These are phyloP conservation scores for Corythaixoides concolor DNA, from an alignment of 2,113 vertebrate species.

Conservation along the genomic window DNA sequence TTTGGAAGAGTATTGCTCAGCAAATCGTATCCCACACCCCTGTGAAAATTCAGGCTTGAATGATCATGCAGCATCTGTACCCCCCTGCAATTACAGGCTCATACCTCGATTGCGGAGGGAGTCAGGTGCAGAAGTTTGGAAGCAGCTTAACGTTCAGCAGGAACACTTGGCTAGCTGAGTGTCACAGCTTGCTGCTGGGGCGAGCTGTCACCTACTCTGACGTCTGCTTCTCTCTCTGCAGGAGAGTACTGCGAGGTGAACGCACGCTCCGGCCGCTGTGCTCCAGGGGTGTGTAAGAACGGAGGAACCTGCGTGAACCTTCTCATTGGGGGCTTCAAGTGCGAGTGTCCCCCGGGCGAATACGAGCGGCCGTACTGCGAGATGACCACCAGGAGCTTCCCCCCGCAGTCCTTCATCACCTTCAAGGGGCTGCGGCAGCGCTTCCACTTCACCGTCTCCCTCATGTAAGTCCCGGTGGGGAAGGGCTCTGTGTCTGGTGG, in stretches of 20 bases:
- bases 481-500: not conserved
- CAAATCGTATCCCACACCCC: not conserved
- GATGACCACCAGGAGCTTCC: constrained; percentile 81
- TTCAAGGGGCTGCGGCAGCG: constrained; percentile 83
- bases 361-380: constrained; percentile 80
- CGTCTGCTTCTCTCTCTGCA: not conserved
- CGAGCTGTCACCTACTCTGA: not conserved
- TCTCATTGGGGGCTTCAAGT: constrained; percentile 81
- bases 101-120: fast-evolving
- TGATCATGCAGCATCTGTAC: not conserved
- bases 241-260: constrained; percentile 80
- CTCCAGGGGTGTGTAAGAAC: constrained; percentile 77
- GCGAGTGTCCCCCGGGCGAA: constrained; percentile 74
- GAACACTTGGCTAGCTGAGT: not conserved
- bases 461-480: constrained; percentile 66
- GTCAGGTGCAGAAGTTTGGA: not conserved
- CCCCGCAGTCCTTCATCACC: constrained; percentile 79
- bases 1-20: not conserved
- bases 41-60: not conserved
- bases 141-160: not conserved
- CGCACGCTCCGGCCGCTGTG: constrained; percentile 75
- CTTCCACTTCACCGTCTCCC: constrained; percentile 81
- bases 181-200: not conserved
- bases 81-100: not conserved
- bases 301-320: constrained; percentile 82